Conservation (phyloP, 2,797 vertebrate genomes). For the Monodelphis domestica region DNA sequence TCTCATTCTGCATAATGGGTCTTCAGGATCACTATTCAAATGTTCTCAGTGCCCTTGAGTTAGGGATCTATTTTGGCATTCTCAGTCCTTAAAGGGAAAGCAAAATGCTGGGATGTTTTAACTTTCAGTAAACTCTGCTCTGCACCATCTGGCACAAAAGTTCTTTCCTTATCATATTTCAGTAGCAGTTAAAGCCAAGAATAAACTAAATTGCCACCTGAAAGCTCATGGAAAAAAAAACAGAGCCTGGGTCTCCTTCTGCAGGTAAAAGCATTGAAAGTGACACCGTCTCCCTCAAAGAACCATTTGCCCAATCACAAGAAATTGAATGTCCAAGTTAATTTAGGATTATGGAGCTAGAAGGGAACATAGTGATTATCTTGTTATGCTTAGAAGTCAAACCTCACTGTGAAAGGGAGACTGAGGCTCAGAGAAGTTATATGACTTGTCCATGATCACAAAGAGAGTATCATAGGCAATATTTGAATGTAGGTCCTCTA, state of each 20-base stretch:
- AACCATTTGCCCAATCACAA: not conserved
- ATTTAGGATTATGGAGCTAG: not conserved
- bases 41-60: fast-evolving
- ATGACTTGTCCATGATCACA: not conserved
- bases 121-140: not conserved
- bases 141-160: not conserved
- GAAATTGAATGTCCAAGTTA: not conserved
- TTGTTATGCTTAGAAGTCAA: not conserved
- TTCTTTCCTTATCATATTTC: not conserved
- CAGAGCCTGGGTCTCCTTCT: not conserved
- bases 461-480: not conserved
- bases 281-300: not conserved
- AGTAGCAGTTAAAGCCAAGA: not conserved
- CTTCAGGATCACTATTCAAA: not conserved
- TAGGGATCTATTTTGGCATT: not conserved
- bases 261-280: not conserved
- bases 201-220: not conserved
- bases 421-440: not conserved
- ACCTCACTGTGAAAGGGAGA: not conserved
- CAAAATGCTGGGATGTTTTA: not conserved
- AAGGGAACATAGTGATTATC: not conserved
- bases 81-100: not conserved
- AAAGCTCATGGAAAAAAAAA: not conserved
- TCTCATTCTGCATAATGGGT: not conserved
- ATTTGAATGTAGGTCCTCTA: not conserved